Base-by-base conservation (phyloP, 2,888 invertebrate species). In the Diarsia dahlii region DNA sequence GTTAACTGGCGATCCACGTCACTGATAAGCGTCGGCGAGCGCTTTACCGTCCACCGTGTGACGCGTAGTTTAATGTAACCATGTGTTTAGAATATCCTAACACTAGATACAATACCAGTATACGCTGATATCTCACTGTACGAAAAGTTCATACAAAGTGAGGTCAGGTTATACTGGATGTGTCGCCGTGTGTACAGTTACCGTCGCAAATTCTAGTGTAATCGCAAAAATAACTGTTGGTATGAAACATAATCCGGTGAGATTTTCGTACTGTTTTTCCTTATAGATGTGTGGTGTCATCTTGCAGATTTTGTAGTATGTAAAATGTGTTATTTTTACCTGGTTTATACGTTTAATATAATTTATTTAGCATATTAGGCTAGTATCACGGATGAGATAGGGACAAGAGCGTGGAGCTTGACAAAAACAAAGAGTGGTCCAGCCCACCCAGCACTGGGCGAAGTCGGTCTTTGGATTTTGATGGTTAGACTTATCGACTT, bases 1-100 rank as follows among this genome's bases (percentile, higher is more conserved):
- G 82, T 89, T 88, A 84, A 72, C 70, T 78, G 56, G 69, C 85
- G 91, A 91, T 91, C 70, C 90, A 89, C 89, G 90, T 90, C 81
- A 78, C 23, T 77, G 91, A 91, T 91, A 89, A 20, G 48, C 60
- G 80, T 70, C 80, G 82, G 89, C 87, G 77, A 88, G 72, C 78
- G 64, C 76, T 78, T 78, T 78, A 82, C 58, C n/a, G 28, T 72
- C 78, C 67, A 80, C 71, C 52, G 46, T 65, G 80, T 78, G 80
- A 84, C 77, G 76, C 52, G 72, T 50, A 72, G 77, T 77, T 86
- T 79, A 84, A 85, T 80, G 52, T 76, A 76, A 68, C 64, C 71
- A 82, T 79, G 86, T 70, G 65, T 72, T 77, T 81, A 79, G 88
- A 87, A 89, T 89, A 86, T 70, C 68, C 64, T 69, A 75, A 39